Percentiles rank a stretch among this genome's conserved stretches.
These are phyloP conservation scores for Amaurobius ferox DNA, from an alignment of 2,888 invertebrate species.

Conservation along the genomic window DNA sequence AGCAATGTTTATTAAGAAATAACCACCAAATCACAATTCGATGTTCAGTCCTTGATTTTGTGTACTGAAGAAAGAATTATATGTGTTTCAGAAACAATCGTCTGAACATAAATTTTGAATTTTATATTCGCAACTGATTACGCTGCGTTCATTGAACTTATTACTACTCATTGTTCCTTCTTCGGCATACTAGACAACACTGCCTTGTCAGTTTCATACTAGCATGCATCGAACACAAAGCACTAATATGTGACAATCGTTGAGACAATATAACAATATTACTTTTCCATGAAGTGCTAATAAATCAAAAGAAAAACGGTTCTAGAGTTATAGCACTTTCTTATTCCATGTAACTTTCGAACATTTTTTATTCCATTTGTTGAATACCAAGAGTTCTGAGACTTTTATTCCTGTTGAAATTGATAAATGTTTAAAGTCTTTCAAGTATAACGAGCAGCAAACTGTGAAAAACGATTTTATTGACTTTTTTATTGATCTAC, in stretches of 20 bases:
- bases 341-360: not conserved
- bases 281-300: not conserved
- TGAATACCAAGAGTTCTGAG: slow-evolving; percentile 8
- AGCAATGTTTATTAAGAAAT: no score
- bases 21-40: no score
- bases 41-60: no score
- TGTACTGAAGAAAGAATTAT: no score
- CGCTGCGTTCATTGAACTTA: no score
- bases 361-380: not conserved
- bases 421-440: slow-evolving; percentile 14
- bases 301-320: slow-evolving; percentile 4
- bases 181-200: no score
- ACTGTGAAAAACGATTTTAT: not conserved
- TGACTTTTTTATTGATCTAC: slow-evolving; percentile 7
- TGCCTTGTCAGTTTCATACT: no score
- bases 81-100: no score
- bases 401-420: not conserved
- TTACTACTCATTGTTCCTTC: no score
- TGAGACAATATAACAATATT: not conserved
- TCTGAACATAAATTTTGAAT: no score
- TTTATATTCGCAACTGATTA: no score
- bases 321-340: not conserved
- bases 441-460: slow-evolving; percentile 1
- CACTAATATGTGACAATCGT: not conserved
- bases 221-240: no score